Percentiles rank a stretch among this genome's conserved stretches.
These are phyloP conservation scores for Poeciliopsis turneri DNA, from an alignment of 2,797 vertebrate species.

Conservation along the genomic window DNA sequence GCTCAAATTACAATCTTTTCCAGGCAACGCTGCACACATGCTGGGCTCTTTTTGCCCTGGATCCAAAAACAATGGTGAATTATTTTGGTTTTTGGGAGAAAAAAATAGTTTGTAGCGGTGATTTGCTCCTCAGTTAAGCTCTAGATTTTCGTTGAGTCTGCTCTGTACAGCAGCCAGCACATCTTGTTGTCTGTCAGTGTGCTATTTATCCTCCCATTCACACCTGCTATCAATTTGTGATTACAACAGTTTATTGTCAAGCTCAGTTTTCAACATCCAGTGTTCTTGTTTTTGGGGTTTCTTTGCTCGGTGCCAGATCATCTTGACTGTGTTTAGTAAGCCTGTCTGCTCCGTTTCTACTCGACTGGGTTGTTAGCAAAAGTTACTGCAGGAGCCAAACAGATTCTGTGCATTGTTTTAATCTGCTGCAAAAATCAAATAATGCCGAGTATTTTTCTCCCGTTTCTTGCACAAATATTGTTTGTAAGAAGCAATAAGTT, in stretches of 20 bases:
- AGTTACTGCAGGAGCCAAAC: not conserved
- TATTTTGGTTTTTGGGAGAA: not conserved
- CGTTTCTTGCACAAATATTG: too few species aligned
- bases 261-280: not conserved
- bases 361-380: not conserved
- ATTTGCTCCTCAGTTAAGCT: not conserved
- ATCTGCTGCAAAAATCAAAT: not conserved
- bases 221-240: not conserved
- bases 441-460: too few species aligned
- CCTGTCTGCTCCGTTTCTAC: not conserved
- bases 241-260: not conserved
- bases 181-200: not conserved
- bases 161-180: not conserved
- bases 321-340: not conserved
- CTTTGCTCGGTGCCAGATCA: not conserved
- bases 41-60: not conserved
- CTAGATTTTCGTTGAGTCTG: not conserved
- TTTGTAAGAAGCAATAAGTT: too few species aligned
- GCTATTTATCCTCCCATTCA: not conserved
- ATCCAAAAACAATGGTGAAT: not conserved
- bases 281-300: not conserved
- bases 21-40: not conserved
- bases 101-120: not conserved
- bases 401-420: not conserved
- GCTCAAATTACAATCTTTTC: not conserved